Evolutionary conservation across 2,888 invertebrate genomes (phyloP), one percentile per base, ranked within the genome.

Genomic region (Drosophila macrospina): DNA sequence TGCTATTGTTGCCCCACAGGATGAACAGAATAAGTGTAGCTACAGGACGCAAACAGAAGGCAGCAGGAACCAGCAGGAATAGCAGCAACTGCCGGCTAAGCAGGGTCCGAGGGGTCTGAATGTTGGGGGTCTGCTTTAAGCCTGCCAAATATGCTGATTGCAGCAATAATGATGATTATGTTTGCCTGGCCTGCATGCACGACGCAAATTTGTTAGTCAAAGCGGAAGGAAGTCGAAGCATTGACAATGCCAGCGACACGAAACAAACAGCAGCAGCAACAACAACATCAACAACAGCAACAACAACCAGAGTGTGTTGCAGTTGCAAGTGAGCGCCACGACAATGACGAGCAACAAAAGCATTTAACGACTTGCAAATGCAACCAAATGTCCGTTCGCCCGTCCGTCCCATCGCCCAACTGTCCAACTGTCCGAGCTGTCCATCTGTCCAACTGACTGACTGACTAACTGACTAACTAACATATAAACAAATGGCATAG

Each of bases 291-390:
- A 10, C 45, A 42, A 8, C 42, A 50, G 15, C 50, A 30, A 15
- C 45, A 37, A 41, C 50, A 52, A 41, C n/a, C 48, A 66, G 50
- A 62, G 51, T 61, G 42, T 68, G 69, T 42, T 51, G 74, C 63
- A 52, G 63, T 61, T 76, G 74, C 57, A 76, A 65, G 61, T 71
- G 7, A 42, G 45, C 41, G 44, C 30, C 52, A 62, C 61, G 52
- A 59, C 61, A 73, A 69, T 69, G 76, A 54, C 48, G 65, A 68
- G 68, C 78, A 77, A 79, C 72, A 81, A 78, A 87, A 82, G 86
- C 79, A 88, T 86, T 85, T 88, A 88, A 74, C 86, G 84, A 88
- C 86, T 88, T 88, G 80, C 71, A 80, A 85, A 83, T 88, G 80
- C 78, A 62, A 71, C 60, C 41, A 57, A 42, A 24, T 20, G 32